These are phyloP conservation scores for Bungarus multicinctus DNA, from an alignment of 2,113 vertebrate genomes.

Conservation along the genomic window DNA sequence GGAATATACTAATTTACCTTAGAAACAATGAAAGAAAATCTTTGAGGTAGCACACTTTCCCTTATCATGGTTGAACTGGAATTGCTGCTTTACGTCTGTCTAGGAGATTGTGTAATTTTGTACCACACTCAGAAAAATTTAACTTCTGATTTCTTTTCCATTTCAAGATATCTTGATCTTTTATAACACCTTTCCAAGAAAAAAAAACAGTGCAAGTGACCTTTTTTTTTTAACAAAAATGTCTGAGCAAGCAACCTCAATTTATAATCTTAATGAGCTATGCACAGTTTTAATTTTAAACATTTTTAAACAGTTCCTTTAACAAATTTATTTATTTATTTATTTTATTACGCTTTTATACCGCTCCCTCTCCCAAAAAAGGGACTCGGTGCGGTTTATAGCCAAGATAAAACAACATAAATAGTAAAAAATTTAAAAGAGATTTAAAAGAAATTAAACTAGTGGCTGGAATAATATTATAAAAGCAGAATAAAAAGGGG, in stretches of 20 bases:
- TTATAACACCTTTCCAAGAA: slow-evolving; percentile 1
- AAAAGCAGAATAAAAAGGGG: too few species aligned
- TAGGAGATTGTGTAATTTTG: neutral
- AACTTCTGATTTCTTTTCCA: neutral
- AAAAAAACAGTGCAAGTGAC: slow-evolving; percentile 12
- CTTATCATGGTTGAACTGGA: neutral
- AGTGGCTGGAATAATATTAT: too few species aligned
- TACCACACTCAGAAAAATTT: neutral
- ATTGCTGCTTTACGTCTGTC: neutral
- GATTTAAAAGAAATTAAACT: too few species aligned
- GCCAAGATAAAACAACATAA: too few species aligned
- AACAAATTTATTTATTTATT: too few species aligned
- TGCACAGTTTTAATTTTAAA: slow-evolving; percentile 45
- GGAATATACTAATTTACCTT: neutral
- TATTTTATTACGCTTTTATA: too few species aligned
- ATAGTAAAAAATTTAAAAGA: too few species aligned
- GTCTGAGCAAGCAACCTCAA: neutral
- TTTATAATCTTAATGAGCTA: neutral
- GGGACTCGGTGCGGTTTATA: too few species aligned
- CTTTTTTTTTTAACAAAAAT: slow-evolving; percentile 22
- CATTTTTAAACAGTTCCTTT: slow-evolving; percentile 46
- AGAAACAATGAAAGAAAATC: neutral
- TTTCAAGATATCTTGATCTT: neutral
- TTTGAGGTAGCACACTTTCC: neutral
- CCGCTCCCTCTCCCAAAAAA: too few species aligned